Evolutionary conservation across 1,140 invertebrate species (phyloP), one percentile per base, ranked within the genome.

Genomic region (Phymorhynchus buccinoides): DNA sequence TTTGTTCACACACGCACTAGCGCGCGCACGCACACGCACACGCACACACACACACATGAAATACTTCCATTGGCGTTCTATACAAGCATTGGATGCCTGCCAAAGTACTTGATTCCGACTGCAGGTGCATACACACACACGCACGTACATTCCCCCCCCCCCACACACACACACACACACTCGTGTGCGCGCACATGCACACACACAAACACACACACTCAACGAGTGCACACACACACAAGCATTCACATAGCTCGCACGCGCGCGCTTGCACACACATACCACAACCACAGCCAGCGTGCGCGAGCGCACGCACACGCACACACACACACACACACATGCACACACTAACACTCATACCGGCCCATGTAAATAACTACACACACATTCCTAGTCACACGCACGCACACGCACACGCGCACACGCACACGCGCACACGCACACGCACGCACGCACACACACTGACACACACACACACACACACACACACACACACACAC

Each of bases 231-330:
- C 48, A 52, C 48, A 52, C 48, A 22, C 48, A 52, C n/a, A n/a
- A n/a, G n/a, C n/a, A n/a, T n/a, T n/a, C n/a, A n/a, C n/a, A n/a
- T n/a, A n/a, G n/a, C 62, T 14, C 62, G 27, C 62, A 66, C 62
- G n/a, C 62, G n/a, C 62, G n/a, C 62, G n/a, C 62, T 14, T 3
- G n/a, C 62, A 66, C 62, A 66, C 62, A 66, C 62, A 66, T 27
- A 66, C 62, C n/a, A n/a, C n/a, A n/a, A n/a, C n/a, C n/a, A n/a
- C n/a, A n/a, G n/a, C n/a, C n/a, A n/a, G n/a, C n/a, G n/a, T n/a
- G n/a, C n/a, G n/a, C n/a, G n/a, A n/a, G n/a, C n/a, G n/a, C 62
- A 66, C 62, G 27, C 62, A 66, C 62, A 66, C 62, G n/a, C 62
- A 66, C 62, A 66, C 62, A 66, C 7, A 66, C 62, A 66, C 62